phyloP scores from a whole-genome alignment of 1,140 invertebrate genomes.

The Mizuhopecten yessoensis region DNA sequence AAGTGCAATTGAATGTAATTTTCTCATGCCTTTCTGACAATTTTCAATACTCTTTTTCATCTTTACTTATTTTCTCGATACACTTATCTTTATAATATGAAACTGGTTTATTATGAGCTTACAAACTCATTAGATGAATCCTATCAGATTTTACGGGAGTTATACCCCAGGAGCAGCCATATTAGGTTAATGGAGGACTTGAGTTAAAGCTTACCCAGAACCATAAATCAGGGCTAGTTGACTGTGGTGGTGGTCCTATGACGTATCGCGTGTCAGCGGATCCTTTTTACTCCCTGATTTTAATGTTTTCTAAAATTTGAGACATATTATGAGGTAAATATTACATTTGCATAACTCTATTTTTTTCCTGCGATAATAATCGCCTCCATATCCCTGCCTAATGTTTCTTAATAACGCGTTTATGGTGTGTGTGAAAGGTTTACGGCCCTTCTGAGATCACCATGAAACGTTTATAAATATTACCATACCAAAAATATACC shows the following conservation, averaged over 20 bases:
- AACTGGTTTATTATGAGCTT: neutral
- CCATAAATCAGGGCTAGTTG: conserved; percentile 37
- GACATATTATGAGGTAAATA: conserved; percentile 35
- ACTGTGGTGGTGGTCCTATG: neutral
- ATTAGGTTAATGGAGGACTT: neutral
- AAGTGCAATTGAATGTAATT: neutral
- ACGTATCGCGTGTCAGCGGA: neutral
- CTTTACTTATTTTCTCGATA: neutral
- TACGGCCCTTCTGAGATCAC: neutral
- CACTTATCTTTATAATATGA: neutral
- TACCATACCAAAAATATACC: conserved; percentile 33
- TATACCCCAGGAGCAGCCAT: neutral
- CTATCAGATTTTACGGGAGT: neutral
- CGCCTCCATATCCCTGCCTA: neutral
- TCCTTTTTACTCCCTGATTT: neutral
- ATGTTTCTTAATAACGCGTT: conserved; percentile 11
- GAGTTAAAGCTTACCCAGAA: conserved; percentile 24
- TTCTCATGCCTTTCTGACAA: neutral
- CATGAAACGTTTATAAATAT: conserved; percentile 29
- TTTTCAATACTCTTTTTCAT: neutral
- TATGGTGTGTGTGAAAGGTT: neutral
- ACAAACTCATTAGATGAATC: conserved; percentile 1
- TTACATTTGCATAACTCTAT: conserved; percentile 35
- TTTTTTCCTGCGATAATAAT: conserved; percentile 25
- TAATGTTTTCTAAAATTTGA: conserved; percentile 28